Conservation (phyloP, 2,797 vertebrate genomes). For the Cossypha niveicapilla region DNA sequence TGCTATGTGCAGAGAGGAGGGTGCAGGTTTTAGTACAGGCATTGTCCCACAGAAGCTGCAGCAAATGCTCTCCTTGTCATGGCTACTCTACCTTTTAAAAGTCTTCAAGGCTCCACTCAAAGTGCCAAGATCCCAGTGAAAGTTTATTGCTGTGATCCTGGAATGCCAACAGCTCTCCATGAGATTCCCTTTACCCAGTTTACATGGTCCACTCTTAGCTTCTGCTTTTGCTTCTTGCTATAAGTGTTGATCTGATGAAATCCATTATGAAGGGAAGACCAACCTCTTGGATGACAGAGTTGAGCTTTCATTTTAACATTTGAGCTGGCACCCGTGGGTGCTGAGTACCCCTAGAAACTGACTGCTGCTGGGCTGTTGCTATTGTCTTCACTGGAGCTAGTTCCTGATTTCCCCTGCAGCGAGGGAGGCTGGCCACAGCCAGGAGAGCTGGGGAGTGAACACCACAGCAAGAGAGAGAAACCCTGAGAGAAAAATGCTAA, state of each 20-base stretch:
- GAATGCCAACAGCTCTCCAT: fast-evolving
- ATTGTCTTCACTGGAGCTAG: background rate
- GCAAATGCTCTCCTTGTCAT: background rate
- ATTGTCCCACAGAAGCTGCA: background rate
- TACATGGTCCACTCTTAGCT: background rate
- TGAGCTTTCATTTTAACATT: background rate
- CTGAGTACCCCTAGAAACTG: background rate
- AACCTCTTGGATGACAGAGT: background rate
- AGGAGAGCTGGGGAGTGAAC: background rate
- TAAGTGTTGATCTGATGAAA: background rate
- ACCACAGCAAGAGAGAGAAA: background rate
- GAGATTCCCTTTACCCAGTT: background rate
- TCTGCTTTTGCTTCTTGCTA: background rate
- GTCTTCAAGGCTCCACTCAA: background rate
- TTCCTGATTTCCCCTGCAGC: background rate
- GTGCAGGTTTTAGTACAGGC: background rate
- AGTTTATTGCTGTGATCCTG: background rate
- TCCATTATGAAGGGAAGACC: background rate
- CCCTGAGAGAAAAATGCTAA: constrained; percentile 39
- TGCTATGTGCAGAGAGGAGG: background rate
- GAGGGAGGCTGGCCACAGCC: background rate
- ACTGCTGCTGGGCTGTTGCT: background rate
- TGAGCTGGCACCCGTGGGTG: background rate
- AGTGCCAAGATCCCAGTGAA: background rate
- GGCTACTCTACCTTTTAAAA: background rate